Percentiles rank a stretch among this genome's conserved stretches.
Evolutionary conservation across 2,888 invertebrate genomes (phyloP).

Genomic region (Andrena dorsata): DNA sequence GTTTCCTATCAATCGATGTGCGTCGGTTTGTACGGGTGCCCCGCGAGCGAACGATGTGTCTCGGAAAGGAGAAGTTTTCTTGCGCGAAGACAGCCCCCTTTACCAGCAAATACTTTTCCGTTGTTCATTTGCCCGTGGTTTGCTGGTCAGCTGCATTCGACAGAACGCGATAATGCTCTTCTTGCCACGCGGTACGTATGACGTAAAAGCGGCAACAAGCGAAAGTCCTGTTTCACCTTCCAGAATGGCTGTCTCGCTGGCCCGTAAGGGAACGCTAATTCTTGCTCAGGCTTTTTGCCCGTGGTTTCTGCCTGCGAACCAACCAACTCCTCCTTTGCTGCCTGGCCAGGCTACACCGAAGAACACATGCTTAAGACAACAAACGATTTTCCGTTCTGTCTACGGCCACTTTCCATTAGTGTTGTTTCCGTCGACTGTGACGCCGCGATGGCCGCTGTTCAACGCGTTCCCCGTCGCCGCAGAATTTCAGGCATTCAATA

Average conservation of each 20-base stretch:
- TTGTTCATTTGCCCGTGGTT: slow-evolving; percentile 38
- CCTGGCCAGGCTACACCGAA: not conserved
- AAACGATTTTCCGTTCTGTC: slow-evolving; percentile 5
- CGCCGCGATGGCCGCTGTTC: not conserved
- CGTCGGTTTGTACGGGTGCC: no score
- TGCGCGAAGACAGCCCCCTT: not conserved
- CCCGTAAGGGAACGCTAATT: slow-evolving; percentile 54
- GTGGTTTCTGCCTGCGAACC: slow-evolving; percentile 60
- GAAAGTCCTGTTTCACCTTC: slow-evolving; percentile 60
- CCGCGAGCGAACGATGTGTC: not conserved
- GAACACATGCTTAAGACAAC: not conserved
- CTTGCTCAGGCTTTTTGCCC: slow-evolving; percentile 58
- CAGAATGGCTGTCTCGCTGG: slow-evolving; percentile 50
- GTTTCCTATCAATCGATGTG: no score
- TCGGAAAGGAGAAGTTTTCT: not conserved
- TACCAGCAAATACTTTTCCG: not conserved
- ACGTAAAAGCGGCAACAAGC: slow-evolving; percentile 67
- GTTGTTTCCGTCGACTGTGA: slow-evolving; percentile 5
- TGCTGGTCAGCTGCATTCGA: slow-evolving; percentile 37
- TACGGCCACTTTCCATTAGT: not conserved
- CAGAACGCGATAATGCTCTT: slow-evolving; percentile 46
- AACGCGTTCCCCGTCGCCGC: slow-evolving; percentile 2
- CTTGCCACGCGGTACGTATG: slow-evolving; percentile 54
- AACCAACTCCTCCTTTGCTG: slow-evolving; percentile 13
- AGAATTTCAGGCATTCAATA: no score